Percentiles rank a stretch among this genome's conserved stretches.
Evolutionary conservation across 2,113 vertebrate species (phyloP).

Genomic region (Lutjanus erythropterus): DNA sequence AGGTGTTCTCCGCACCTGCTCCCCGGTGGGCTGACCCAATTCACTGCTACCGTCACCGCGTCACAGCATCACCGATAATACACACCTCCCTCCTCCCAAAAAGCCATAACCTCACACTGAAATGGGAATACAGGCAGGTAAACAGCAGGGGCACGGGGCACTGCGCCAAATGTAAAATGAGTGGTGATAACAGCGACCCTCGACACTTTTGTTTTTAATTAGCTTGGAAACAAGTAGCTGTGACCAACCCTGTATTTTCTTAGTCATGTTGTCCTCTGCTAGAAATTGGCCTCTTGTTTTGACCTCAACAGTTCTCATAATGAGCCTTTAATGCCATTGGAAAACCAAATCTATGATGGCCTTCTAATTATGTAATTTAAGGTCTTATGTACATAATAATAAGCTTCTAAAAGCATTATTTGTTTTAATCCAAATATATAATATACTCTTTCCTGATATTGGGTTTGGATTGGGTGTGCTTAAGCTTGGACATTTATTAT

Average conservation of each 20-base stretch:
- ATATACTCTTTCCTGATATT: no score
- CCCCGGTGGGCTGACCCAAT: constrained; percentile 79
- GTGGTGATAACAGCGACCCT: background rate
- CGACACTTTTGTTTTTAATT: constrained; percentile 40
- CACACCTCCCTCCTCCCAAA: constrained; percentile 2
- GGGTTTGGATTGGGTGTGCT: no score
- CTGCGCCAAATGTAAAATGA: background rate
- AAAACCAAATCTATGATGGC: no score
- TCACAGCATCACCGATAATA: constrained; percentile 10
- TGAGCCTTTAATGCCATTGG: no score
- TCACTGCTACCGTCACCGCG: constrained; percentile 56
- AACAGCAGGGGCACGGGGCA: background rate
- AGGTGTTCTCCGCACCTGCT: constrained; percentile 69
- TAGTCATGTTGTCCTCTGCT: background rate
- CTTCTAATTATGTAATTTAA: no score
- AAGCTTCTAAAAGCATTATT: no score
- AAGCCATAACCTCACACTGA: constrained; percentile 6
- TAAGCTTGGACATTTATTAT: no score
- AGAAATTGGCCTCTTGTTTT: background rate
- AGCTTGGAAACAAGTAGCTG: background rate
- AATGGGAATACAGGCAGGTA: constrained; percentile 34
- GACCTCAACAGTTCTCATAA: background rate
- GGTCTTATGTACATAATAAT: no score
- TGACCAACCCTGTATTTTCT: background rate
- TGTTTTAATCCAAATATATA: no score